These are phyloP conservation scores for Augochlorella aurata DNA, from an alignment of 2,888 invertebrate species.

Conservation along the genomic window DNA sequence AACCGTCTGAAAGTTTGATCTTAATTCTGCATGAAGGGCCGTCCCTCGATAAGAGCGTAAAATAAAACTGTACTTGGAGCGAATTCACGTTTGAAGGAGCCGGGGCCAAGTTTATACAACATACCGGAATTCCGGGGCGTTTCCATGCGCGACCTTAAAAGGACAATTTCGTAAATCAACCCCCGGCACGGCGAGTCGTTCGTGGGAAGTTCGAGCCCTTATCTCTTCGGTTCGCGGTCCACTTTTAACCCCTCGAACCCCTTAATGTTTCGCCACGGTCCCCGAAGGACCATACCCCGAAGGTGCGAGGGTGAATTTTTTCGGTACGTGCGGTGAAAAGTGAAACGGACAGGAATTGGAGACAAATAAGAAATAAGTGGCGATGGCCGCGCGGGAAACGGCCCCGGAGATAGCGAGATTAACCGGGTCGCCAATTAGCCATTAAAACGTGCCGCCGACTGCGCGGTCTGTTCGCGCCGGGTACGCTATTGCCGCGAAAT, in stretches of 20 bases:
- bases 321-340: slow-evolving; percentile 56
- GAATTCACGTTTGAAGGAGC: slow-evolving; percentile 17
- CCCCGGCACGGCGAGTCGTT: slow-evolving; percentile 2
- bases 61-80: slow-evolving; percentile 24
- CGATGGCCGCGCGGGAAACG: not conserved
- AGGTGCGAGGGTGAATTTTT: slow-evolving; percentile 52
- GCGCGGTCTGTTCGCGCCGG: not conserved
- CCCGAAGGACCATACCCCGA: slow-evolving; percentile 35
- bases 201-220: slow-evolving; percentile 51
- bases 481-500: no score
- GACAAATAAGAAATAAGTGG: slow-evolving; percentile 13
- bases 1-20: slow-evolving; percentile 6
- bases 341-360: slow-evolving; percentile 41
- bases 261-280: slow-evolving; percentile 27
- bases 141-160: slow-evolving; percentile 27
- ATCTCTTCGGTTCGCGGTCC: slow-evolving; percentile 45
- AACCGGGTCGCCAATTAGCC: not conserved
- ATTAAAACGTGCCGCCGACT: not conserved
- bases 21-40: slow-evolving; percentile 37
- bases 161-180: slow-evolving; percentile 56
- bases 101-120: slow-evolving; percentile 28
- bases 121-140: slow-evolving; percentile 30
- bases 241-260: slow-evolving; percentile 45
- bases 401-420: not conserved
- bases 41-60: slow-evolving; percentile 17